A percentile compares a stretch with the other conserved stretches of the same genome.
These are phyloP conservation scores for Diacarnus erythraeanus DNA, from an alignment of 37 sponge, comb jelly and placozoan genomes.

Conservation along the genomic window DNA sequence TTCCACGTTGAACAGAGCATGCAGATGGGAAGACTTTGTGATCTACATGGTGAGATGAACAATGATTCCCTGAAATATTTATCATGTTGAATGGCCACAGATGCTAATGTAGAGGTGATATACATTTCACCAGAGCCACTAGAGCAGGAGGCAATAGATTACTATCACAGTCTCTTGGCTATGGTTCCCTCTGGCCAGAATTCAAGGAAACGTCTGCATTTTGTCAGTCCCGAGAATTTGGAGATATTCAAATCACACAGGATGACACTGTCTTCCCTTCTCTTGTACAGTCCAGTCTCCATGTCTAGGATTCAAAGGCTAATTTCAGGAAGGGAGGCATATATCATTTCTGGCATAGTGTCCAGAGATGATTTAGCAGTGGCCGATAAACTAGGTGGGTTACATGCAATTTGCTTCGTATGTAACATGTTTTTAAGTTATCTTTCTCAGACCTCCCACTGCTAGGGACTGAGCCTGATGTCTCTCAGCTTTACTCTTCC, in stretches of 20 bases:
- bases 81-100: slow-evolving; percentile 12
- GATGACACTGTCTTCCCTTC: slow-evolving; percentile 77
- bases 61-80: too few species aligned
- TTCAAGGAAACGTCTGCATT: slow-evolving; percentile 53
- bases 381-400: slow-evolving; percentile 70
- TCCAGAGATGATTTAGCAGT: slow-evolving; percentile 79
- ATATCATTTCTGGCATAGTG: slow-evolving; percentile 79
- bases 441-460: slow-evolving; percentile 52
- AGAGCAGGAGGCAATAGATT: slow-evolving; percentile 67
- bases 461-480: slow-evolving; percentile 67
- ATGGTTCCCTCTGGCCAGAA: slow-evolving; percentile 31
- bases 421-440: not conserved
- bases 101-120: slow-evolving; percentile 85
- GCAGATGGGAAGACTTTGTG: slow-evolving; percentile 85
- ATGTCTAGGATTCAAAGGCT: slow-evolving; percentile 69
- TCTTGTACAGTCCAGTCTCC: slow-evolving; percentile 76
- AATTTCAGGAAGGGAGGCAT: slow-evolving; percentile 69
- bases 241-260: slow-evolving; percentile 60
- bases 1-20: slow-evolving; percentile 56
- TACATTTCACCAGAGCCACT: slow-evolving; percentile 82
- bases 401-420: not conserved
- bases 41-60: slow-evolving; percentile 43
- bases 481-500: slow-evolving; percentile 70
- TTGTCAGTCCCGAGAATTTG: slow-evolving; percentile 75
- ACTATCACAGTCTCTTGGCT: slow-evolving; percentile 71